phyloP scores from a whole-genome alignment of 2,113 vertebrate species.

The Erythrolamprus reginae region DNA sequence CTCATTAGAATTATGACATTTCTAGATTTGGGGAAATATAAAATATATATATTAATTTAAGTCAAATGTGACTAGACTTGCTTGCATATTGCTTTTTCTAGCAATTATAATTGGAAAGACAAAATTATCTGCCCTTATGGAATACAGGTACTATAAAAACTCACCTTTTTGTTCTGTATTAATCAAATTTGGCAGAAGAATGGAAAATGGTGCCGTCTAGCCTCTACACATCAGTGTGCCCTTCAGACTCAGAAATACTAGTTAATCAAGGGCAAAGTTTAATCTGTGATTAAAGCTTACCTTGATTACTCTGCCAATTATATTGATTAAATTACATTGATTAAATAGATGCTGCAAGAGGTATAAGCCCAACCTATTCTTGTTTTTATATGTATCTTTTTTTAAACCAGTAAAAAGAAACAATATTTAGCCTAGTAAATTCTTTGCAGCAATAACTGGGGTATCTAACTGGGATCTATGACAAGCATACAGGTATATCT shows the following conservation, averaged over 20 bases:
- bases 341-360: not conserved
- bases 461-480: not conserved
- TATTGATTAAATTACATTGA: slow-evolving; percentile 8
- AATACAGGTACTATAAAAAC: not conserved
- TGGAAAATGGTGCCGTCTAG: too few species aligned
- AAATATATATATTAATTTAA: not conserved
- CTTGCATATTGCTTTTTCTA: not conserved
- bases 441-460: not conserved
- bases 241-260: not conserved
- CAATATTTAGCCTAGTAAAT: not conserved
- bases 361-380: not conserved
- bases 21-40: not conserved
- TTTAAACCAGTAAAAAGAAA: not conserved
- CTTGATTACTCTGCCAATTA: slow-evolving; percentile 18
- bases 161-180: not conserved
- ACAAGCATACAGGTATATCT: not conserved
- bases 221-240: not conserved
- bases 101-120: not conserved
- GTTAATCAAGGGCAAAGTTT: slow-evolving; percentile 17
- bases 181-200: not conserved
- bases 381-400: not conserved
- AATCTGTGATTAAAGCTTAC: slow-evolving; percentile 16
- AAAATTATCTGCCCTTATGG: not conserved
- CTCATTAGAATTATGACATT: not conserved
- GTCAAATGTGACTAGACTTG: not conserved